phyloP scores from a whole-genome alignment of 2,888 invertebrate genomes.

The Fragum fragum region DNA sequence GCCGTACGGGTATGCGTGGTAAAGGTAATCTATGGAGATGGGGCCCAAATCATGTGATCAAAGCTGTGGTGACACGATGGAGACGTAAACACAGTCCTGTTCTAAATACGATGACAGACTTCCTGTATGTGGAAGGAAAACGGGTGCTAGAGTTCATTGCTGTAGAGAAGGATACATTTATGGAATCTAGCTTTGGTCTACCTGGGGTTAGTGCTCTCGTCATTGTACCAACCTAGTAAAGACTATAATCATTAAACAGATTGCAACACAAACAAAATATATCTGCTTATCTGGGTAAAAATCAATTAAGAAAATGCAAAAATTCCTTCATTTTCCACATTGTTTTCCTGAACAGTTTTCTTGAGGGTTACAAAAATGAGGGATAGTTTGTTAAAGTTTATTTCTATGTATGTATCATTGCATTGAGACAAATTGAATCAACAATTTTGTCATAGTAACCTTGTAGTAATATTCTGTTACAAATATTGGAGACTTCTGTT shows the following conservation, averaged over 20 bases:
- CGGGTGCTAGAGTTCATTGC: conserved; percentile 80
- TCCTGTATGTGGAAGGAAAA: conserved; percentile 79
- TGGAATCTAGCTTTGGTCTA: conserved; percentile 72
- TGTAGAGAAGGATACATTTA: conserved; percentile 66
- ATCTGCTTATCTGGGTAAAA: too few relatives aligned
- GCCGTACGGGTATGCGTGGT: conserved; percentile 86
- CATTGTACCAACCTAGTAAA: not conserved
- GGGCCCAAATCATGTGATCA: conserved; percentile 87
- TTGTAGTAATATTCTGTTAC: too few relatives aligned
- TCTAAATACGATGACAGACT: conserved; percentile 65
- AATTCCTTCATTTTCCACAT: too few relatives aligned
- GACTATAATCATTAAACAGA: not conserved
- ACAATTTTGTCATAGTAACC: too few relatives aligned
- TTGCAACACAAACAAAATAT: too few relatives aligned
- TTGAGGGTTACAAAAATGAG: too few relatives aligned
- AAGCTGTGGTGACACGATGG: conserved; percentile 85
- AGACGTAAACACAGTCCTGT: conserved; percentile 76
- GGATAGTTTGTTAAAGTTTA: too few relatives aligned
- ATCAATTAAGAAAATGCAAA: too few relatives aligned
- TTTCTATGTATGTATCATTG: too few relatives aligned
- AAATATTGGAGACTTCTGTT: too few relatives aligned
- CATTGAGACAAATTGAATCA: too few relatives aligned
- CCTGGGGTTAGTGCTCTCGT: conserved; percentile 80
- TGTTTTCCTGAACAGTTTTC: too few relatives aligned
- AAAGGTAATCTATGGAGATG: conserved; percentile 85